Percentiles rank a stretch among this genome's conserved stretches.
These are phyloP conservation scores for Drosophila rhopaloa DNA, from an alignment of 1,140 invertebrate species.

Conservation along the genomic window DNA sequence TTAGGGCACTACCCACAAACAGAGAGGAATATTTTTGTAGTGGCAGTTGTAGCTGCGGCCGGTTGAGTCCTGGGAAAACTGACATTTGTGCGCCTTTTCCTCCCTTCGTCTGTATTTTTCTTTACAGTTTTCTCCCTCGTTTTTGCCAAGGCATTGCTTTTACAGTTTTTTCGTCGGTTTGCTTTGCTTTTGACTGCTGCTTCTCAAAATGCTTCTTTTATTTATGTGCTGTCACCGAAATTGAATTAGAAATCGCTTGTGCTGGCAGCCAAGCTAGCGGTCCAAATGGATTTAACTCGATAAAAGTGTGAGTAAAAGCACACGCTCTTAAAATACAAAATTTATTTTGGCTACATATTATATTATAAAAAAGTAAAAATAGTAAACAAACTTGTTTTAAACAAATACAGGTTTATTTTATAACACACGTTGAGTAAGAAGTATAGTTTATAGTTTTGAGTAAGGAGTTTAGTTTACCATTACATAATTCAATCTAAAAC, in stretches of 20 bases:
- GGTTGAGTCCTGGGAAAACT: constrained; percentile 70
- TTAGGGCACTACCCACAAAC: constrained; percentile 10
- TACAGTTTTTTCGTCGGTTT: constrained; percentile 65
- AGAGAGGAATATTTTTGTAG: constrained; percentile 27
- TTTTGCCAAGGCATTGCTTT: constrained; percentile 75
- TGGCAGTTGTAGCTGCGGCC: constrained; percentile 43
- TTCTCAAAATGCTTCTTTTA: constrained; percentile 77
- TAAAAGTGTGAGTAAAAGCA: not conserved
- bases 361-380: too few relatives aligned
- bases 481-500: too few relatives aligned
- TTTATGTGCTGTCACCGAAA: constrained; percentile 79
- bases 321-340: not conserved
- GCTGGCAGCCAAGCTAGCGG: constrained; percentile 19
- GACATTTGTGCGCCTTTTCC: constrained; percentile 73
- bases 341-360: too few relatives aligned
- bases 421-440: too few relatives aligned
- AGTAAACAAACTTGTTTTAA: too few relatives aligned
- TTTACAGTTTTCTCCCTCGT: not conserved
- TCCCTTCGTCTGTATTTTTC: constrained; percentile 13
- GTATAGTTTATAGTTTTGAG: too few relatives aligned
- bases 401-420: too few relatives aligned
- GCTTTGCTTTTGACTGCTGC: constrained; percentile 54
- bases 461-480: too few relatives aligned
- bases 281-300: constrained; percentile 22
- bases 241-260: constrained; percentile 79